Conservation (phyloP, 1,140 invertebrate species). For the Wasmannia auropunctata region DNA sequence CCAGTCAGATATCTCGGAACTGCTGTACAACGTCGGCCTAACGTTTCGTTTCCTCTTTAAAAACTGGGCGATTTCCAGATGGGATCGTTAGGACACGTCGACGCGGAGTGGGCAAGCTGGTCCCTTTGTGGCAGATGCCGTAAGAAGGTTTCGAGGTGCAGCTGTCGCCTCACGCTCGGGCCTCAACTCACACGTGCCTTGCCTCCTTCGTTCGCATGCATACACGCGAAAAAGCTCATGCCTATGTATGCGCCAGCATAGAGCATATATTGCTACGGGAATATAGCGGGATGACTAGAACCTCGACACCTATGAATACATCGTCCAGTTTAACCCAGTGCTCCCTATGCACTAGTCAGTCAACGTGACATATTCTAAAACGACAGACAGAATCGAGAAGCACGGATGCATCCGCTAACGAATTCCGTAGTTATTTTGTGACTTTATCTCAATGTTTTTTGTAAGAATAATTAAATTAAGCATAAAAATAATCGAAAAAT, state of each 20-base stretch:
- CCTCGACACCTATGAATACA: conserved; percentile 71
- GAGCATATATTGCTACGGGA: conserved; percentile 44
- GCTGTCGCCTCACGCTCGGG: conserved; percentile 57
- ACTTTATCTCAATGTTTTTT: background rate
- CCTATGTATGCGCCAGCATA: conserved; percentile 19
- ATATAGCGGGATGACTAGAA: conserved; percentile 48
- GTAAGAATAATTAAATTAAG: background rate
- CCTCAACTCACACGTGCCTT: background rate
- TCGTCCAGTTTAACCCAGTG: conserved; percentile 48
- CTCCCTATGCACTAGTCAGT: conserved; percentile 49
- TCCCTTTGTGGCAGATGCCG: conserved; percentile 56
- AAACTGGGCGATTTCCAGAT: conserved; percentile 65
- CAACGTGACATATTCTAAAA: conserved; percentile 9
- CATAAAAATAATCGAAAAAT: too few relatives aligned
- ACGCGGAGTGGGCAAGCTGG: conserved; percentile 47
- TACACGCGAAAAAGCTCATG: conserved; percentile 12
- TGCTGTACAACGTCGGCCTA: background rate
- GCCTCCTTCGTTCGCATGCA: conserved; percentile 1
- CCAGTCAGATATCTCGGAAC: background rate
- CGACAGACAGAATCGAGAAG: conserved; percentile 7
- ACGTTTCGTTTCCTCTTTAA: background rate
- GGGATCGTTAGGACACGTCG: conserved; percentile 62
- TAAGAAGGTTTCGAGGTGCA: conserved; percentile 60
- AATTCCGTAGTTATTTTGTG: background rate
- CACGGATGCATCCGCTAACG: background rate